Conservation (phyloP, 2,113 vertebrate species). For the Toxostoma redivivum region DNA sequence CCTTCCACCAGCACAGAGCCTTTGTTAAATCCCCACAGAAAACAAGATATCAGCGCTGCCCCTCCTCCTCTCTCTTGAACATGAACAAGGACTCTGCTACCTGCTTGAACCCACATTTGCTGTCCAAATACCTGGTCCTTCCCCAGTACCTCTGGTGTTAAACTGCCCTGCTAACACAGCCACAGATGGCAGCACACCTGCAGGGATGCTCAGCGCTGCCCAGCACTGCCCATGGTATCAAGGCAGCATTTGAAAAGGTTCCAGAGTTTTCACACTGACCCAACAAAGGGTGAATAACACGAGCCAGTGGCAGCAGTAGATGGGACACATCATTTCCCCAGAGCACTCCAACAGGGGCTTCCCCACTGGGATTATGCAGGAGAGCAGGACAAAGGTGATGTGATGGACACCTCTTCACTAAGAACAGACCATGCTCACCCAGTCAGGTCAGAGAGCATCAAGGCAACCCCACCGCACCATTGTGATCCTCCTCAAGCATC, state of each 20-base stretch:
- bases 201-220: not conserved
- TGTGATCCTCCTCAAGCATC: not conserved
- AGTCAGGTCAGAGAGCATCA: not conserved
- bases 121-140: not conserved
- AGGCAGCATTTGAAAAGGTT: not conserved
- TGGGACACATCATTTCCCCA: not conserved
- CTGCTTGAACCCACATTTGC: not conserved
- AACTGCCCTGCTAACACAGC: not conserved
- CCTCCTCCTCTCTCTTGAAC: not conserved
- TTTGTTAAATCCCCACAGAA: not conserved
- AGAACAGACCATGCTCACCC: not conserved
- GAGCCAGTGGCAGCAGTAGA: not conserved
- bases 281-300: not conserved
- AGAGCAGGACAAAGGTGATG: accelerated
- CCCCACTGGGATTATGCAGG: accelerated
- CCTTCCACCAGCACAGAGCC: accelerated
- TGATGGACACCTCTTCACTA: not conserved
- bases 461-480: not conserved
- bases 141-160: not conserved
- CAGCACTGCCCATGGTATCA: not conserved
- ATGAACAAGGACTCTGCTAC: not conserved
- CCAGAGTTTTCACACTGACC: not conserved
- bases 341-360: accelerated
- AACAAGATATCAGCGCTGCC: not conserved
- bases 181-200: not conserved